Base-by-base conservation (phyloP, 2,888 invertebrate genomes). In the Drosophila merina region DNA sequence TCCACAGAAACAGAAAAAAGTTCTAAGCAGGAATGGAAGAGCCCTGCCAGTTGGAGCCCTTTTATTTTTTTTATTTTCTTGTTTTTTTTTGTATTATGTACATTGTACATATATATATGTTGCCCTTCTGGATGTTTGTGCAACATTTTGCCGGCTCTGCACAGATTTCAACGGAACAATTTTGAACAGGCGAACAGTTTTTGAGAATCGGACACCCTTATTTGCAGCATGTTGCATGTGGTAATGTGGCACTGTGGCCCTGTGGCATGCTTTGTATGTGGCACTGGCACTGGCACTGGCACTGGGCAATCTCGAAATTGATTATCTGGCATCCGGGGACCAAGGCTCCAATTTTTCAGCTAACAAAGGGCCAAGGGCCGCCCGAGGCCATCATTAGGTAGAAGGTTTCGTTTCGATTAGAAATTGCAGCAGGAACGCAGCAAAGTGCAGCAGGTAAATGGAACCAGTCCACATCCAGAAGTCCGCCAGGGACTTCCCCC, bases 341-440 rank as follows among this genome's bases (percentile, higher is more conserved):
- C 48, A 47, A 47, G 51, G 26, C 58, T 57, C 63, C 25, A 49
- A 72, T 68, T 75, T 86, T 85, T 84, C 79, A 86, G 83, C 83
- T 84, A 84, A 84, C 83, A 84, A 88, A 84, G 81, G 81, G 84
- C 80, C 52, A 36, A 36, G 40, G 38, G 51, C 47, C 60, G 77
- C 81, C 88, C 70, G 75, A 73, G 74, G 86, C 75, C 84, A 78
- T 77, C 75, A 77, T 82, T 89, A 89, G 90, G 89, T 88, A 86
- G 88, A 90, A 91, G 90, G 90, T 91, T 90, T 89, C 90, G 90
- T 90, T 90, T 89, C 90, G 91, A 90, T 91, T 91, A 90, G 90
- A 90, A 88, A 86, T 82, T 81, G 79, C 87, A 91, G 76, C 89
- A 91, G 90, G 90, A 85, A 60, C 74, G 45, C 90, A 91, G 89